These are phyloP conservation scores for Chydorus sphaericus DNA, from an alignment of 2,888 invertebrate genomes.

Conservation along the genomic window DNA sequence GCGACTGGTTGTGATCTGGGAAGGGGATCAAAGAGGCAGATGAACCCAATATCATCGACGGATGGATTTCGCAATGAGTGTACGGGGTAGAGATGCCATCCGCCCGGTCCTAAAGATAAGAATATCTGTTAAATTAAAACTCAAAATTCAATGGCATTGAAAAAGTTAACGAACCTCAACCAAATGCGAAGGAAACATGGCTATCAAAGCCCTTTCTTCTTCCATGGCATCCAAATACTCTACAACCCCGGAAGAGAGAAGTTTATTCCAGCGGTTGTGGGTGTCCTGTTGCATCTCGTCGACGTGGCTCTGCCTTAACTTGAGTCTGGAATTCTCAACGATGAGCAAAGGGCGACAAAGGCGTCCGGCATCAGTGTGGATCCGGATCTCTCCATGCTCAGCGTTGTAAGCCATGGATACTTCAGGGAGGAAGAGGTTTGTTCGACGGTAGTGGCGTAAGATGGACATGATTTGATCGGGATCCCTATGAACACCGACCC, in stretches of 20 bases:
- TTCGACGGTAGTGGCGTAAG: constrained; percentile 83
- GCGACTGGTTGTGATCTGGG: constrained; percentile 99
- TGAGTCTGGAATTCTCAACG: constrained; percentile 83
- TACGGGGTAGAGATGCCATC: constrained; percentile 98
- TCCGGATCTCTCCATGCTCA: constrained; percentile 93
- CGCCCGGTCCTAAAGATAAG: constrained; percentile 45
- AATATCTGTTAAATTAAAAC: background rate
- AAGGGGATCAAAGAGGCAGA: constrained; percentile 99
- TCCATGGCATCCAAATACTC: constrained; percentile 98
- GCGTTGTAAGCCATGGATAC: constrained; percentile 98
- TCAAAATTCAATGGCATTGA: background rate
- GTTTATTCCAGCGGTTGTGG: constrained; percentile 59
- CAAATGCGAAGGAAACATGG: constrained; percentile 96
- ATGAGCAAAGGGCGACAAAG: constrained; percentile 97
- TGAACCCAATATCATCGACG: constrained; percentile 98
- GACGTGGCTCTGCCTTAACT: constrained; percentile 87
- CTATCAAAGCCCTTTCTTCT: constrained; percentile 99
- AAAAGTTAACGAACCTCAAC: constrained; percentile 37
- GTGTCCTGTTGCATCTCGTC: constrained; percentile 91
- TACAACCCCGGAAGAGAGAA: constrained; percentile 75
- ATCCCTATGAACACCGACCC: constrained; percentile 97
- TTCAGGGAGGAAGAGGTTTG: constrained; percentile 99
- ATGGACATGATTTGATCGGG: constrained; percentile 99
- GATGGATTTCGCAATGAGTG: constrained; percentile 99
- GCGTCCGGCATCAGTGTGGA: constrained; percentile 97